Evolutionary conservation across 2,888 invertebrate species (phyloP).

Genomic region (Steromphala cineraria): DNA sequence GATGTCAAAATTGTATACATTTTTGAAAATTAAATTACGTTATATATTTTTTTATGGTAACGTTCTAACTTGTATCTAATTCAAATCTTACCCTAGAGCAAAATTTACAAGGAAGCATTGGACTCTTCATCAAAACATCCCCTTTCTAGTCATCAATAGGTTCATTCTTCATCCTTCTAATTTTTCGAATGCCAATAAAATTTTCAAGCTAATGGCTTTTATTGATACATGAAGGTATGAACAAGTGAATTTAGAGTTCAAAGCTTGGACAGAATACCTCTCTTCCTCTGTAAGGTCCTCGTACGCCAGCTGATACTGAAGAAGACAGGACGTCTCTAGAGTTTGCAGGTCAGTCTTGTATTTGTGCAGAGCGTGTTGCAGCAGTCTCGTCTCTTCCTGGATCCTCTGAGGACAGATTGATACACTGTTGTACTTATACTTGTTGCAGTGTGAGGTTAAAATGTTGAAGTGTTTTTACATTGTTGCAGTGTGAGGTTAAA

Average conservation of each 20-base stretch:
- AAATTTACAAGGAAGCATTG: no score
- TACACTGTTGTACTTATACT: not conserved
- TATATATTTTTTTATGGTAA: no score
- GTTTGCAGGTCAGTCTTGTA: constrained; percentile 64
- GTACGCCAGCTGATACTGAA: constrained; percentile 50
- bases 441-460: not conserved
- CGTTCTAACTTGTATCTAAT: no score
- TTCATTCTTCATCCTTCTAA: not conserved
- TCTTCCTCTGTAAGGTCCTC: constrained; percentile 55
- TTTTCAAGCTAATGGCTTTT: no score
- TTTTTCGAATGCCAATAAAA: not conserved
- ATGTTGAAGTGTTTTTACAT: not conserved
- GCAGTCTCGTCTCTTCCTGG: constrained; percentile 62
- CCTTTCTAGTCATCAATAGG: no score
- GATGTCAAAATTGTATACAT: no score
- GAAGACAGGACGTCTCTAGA: constrained; percentile 58
- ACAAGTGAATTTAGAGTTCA: no score
- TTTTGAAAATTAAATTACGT: no score
- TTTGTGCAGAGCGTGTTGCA: constrained; percentile 65
- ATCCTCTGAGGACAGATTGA: constrained; percentile 45
- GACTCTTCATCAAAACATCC: no score
- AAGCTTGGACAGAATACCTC: constrained; percentile 41
- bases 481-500: not conserved
- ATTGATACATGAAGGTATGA: no score
- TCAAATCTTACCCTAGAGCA: no score